phyloP scores from a whole-genome alignment of 2,888 invertebrate species.

The Pyrochroa serraticornis region DNA sequence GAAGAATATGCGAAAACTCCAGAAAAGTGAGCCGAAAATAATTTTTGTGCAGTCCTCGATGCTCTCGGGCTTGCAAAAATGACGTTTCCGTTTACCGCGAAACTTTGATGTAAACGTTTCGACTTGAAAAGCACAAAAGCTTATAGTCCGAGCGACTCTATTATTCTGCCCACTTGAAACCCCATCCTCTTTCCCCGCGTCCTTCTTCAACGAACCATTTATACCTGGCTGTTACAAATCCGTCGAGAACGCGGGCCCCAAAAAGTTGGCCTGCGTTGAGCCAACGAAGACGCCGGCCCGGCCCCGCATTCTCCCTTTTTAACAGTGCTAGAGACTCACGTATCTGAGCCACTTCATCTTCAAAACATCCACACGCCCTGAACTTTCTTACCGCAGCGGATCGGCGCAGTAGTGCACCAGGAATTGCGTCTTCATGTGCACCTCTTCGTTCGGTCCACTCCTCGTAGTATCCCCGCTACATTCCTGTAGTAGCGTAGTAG shows the following conservation, averaged over 20 bases:
- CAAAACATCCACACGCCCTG: conserved; percentile 54
- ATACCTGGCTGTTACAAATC: too few species aligned
- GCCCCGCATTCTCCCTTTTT: conserved; percentile 22
- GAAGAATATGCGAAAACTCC: too few species aligned
- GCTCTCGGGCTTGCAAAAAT: too few species aligned
- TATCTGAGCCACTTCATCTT: conserved; percentile 47
- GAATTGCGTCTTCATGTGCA: conserved; percentile 29
- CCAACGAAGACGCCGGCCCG: conserved; percentile 5
- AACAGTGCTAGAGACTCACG: conserved; percentile 23
- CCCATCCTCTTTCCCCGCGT: background rate
- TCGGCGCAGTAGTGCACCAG: conserved; percentile 34
- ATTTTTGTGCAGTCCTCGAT: too few species aligned
- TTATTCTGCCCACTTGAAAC: too few species aligned
- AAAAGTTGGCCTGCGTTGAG: background rate
- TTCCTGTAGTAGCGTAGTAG: conserved; percentile 54
- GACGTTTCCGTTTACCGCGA: too few species aligned
- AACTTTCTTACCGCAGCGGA: conserved; percentile 53
- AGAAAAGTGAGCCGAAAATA: too few species aligned
- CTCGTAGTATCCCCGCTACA: conserved; percentile 56
- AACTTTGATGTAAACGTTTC: too few species aligned
- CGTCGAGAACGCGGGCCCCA: too few species aligned
- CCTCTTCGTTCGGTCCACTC: conserved; percentile 41
- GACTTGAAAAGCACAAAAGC: too few species aligned
- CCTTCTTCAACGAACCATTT: background rate
- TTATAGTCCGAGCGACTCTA: too few species aligned